phyloP scores from a whole-genome alignment of 1,140 invertebrate genomes.

The Drosophila azteca region DNA sequence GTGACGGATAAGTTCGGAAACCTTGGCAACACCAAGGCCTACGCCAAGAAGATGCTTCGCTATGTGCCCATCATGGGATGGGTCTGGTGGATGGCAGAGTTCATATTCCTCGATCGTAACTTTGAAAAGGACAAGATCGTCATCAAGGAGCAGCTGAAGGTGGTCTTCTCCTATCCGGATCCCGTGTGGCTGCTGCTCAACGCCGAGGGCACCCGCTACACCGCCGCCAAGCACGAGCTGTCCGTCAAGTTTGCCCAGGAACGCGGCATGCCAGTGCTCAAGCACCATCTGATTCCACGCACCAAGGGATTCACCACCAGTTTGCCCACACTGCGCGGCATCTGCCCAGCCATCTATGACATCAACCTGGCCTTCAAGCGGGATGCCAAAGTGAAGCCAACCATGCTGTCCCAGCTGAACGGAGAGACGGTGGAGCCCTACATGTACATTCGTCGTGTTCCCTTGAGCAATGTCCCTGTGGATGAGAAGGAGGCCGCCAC shows the following conservation, averaged over 20 bases:
- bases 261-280: constrained; percentile 92
- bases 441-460: constrained; percentile 92
- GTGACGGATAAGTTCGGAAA: constrained; percentile 90
- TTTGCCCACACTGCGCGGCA: constrained; percentile 88
- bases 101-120: constrained; percentile 95
- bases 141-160: constrained; percentile 91
- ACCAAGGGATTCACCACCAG: constrained; percentile 95
- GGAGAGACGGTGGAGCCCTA: constrained; percentile 90
- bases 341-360: constrained; percentile 93
- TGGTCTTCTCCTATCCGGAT: constrained; percentile 93
- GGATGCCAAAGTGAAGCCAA: constrained; percentile 86
- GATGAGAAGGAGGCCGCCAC: constrained; percentile 90
- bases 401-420: constrained; percentile 91
- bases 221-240: constrained; percentile 92
- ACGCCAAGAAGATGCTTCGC: constrained; percentile 95
- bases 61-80: constrained; percentile 96
- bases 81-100: constrained; percentile 97
- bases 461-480: constrained; percentile 91
- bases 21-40: constrained; percentile 95
- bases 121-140: constrained; percentile 95
- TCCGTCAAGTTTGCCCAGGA: constrained; percentile 94
- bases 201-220: constrained; percentile 97
- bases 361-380: constrained; percentile 91
- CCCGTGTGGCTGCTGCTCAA: constrained; percentile 94
- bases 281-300: constrained; percentile 96